Base-by-base conservation (phyloP, 2,113 vertebrate genomes). In the Ellobius talpinus region DNA sequence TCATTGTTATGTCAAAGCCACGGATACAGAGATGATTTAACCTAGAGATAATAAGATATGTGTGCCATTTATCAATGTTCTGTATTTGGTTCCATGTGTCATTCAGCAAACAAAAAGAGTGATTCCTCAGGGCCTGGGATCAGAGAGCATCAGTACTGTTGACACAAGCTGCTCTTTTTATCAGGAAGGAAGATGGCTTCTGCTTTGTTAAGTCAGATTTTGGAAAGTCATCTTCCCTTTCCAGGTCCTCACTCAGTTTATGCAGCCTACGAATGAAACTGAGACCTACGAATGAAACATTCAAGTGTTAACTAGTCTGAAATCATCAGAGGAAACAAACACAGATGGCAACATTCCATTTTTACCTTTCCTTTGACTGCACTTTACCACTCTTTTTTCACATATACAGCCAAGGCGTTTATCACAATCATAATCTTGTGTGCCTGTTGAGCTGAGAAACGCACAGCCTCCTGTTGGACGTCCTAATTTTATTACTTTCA, bases 401-500 rank as follows among this genome's bases (percentile, higher is more conserved):
- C 70, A 72, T 17, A 72, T 72, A n/a, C 70, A 72, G 68, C 2
- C 2, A 14, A 21, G 33, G 16, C 2, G 3, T 21, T n/a, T n/a
- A 21, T 0, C 3, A 42, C 72, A 74, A 4, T 24, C n/a, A 9
- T 74, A 39, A 10, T 42, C 8, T 5, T 24, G 3, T 74, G 24
- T 11, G 2, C 72, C n/a, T 24, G 3, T 42, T 4, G 1, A 42
- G 24, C 72, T 74, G n/a, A 74, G 21, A 74, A 11, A 11, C 24
- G 72, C n/a, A 42, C 72, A 74, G 72, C 1, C 1, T 24, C 21
- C n/a, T 74, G 8, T 24, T 0, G 4, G 0, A 42, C 0, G n/a
- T 24, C 21, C 1, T 11, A 29, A 74, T 11, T 42, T 11, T 16
- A 39, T 19, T 23, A 4, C 3, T 8, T 0, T 24, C 72, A 74